phyloP scores from a whole-genome alignment of 2,113 vertebrate species.

The Rhabdomys dilectus region DNA sequence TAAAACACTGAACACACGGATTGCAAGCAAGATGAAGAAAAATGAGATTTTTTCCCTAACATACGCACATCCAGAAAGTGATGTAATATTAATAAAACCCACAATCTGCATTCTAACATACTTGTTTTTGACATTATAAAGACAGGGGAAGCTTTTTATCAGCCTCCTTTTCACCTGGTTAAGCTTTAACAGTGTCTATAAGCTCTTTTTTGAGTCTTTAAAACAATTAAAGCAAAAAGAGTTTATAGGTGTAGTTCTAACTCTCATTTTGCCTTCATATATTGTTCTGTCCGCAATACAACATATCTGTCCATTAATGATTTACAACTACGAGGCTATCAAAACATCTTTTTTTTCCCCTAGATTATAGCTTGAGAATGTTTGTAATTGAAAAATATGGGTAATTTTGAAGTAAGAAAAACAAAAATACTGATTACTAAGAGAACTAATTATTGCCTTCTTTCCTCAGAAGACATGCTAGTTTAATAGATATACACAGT shows the following conservation, averaged over 20 bases:
- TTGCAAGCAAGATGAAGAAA: slow-evolving; percentile 15
- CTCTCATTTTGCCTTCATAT: neutral
- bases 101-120: slow-evolving; percentile 36
- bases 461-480: slow-evolving; percentile 70
- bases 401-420: slow-evolving; percentile 74
- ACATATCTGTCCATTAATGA: slow-evolving; percentile 61
- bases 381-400: slow-evolving; percentile 76
- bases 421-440: slow-evolving; percentile 70
- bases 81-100: slow-evolving; percentile 48
- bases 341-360: slow-evolving; percentile 59
- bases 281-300: slow-evolving; percentile 55
- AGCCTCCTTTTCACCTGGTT: slow-evolving; percentile 52
- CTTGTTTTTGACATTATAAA: slow-evolving; percentile 39
- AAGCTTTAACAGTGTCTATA: slow-evolving; percentile 32
- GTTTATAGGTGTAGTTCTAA: slow-evolving; percentile 25
- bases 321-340: slow-evolving; percentile 27
- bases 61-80: slow-evolving; percentile 46
- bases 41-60: slow-evolving; percentile 36
- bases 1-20: slow-evolving; percentile 31
- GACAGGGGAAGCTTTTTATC: neutral
- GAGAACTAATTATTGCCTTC: slow-evolving; percentile 76
- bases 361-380: slow-evolving; percentile 64
- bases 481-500: slow-evolving; percentile 76
- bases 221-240: slow-evolving; percentile 54
- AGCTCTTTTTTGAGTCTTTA: slow-evolving; percentile 43